Evolutionary conservation across 2,888 invertebrate species (phyloP), one percentile per base, ranked within the genome.

Genomic region (Spilarctia lutea): DNA sequence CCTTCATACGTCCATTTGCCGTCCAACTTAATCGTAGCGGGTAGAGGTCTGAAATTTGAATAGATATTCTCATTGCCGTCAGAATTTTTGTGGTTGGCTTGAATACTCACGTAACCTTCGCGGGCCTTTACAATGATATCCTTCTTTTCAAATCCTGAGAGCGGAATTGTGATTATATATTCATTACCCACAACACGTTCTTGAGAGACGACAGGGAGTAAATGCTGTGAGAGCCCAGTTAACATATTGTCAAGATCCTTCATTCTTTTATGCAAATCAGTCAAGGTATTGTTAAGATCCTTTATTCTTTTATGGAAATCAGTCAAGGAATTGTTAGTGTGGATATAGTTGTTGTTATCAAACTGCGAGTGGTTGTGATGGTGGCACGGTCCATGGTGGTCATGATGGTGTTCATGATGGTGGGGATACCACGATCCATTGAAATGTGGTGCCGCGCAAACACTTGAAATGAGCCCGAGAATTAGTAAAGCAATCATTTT

Each of bases 51-150:
- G 0, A 92, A 74, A 56, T 92, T 90, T 56, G 94, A 60, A 70
- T 92, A 94, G 45, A 80, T 90, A n/a, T 77, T 89, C 71, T 86
- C 77, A 1, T 79, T 78, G 0, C 81, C 87, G 3, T 71, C 85
- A 0, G 79, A 71, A 3, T 56, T 75, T 35, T 87, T 88, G 73
- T 90, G 91, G 0, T 85, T 80, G 1, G 95, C 95, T 79, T 94
- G 93, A 42, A 94, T 86, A 92, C 94, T 93, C 63, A 94, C 74
- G 35, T 92, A 70, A 1, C 94, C 92, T 27, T 88, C 88, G 7
- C 89, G 90, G 0, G 94, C 94, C 74, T 95, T 95, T 18, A 95
- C 94, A 0, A 89, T 83, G 18, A 95, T 91, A 16, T 95, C 94
- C 33, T 91, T 91, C 69, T 93, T 93, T 0, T 92, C 88, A 75